Percentiles rank a stretch among this genome's conserved stretches.
Evolutionary conservation across 2,113 vertebrate species (phyloP).

Genomic region (Nicator chloris): DNA sequence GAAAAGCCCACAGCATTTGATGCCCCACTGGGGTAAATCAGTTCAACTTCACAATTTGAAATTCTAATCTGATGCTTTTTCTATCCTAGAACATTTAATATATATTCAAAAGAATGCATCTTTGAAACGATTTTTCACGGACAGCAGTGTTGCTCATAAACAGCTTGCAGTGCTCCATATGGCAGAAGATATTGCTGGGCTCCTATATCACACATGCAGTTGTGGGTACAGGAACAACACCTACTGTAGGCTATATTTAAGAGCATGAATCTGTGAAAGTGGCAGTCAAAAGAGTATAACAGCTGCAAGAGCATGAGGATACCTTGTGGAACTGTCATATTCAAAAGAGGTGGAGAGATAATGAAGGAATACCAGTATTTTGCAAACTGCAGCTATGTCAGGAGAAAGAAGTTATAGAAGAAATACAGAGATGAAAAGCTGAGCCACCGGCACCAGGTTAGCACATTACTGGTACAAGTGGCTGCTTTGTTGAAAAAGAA

Average conservation of each 20-base stretch:
- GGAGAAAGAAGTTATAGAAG: neutral
- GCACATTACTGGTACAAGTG: neutral
- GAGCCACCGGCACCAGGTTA: neutral
- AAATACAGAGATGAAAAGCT: neutral
- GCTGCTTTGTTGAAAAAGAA: neutral
- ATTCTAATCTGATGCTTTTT: neutral
- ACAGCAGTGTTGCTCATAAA: neutral
- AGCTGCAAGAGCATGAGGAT: neutral
- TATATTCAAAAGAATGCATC: neutral
- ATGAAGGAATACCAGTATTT: neutral
- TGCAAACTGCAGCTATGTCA: neutral
- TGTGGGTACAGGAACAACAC: neutral
- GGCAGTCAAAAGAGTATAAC: neutral
- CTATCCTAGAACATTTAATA: neutral
- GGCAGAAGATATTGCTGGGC: neutral
- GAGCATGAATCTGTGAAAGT: neutral
- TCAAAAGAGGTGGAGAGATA: neutral
- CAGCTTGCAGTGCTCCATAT: neutral
- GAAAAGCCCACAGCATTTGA: neutral
- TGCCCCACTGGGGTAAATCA: neutral
- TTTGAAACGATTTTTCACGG: neutral
- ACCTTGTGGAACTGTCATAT: neutral
- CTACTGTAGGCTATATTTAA: neutral
- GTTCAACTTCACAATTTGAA: neutral
- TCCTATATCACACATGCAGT: neutral